Conservation (phyloP, 2,888 invertebrate species). For the Mallateleia sp. region DNA sequence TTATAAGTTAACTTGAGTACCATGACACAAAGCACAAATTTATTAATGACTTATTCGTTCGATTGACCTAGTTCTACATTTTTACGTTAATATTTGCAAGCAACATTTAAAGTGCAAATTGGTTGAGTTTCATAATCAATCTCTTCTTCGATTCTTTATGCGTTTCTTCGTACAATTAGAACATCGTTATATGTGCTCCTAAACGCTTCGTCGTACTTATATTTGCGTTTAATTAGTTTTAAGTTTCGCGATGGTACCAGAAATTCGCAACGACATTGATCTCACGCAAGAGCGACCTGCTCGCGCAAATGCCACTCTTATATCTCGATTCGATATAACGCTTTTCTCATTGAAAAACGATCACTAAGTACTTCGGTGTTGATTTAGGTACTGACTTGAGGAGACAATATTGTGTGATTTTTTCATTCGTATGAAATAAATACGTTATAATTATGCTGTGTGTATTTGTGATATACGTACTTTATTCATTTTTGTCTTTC, state of each 20-base stretch:
- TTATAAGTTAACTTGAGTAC: too few relatives aligned
- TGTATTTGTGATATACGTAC: constrained; percentile 56
- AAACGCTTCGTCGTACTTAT: constrained; percentile 84
- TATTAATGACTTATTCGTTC: constrained; percentile 44
- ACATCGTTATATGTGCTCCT: constrained; percentile 80
- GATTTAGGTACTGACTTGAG: constrained; percentile 1
- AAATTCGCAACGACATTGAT: constrained; percentile 83
- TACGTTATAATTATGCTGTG: constrained; percentile 45
- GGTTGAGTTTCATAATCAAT: constrained; percentile 5
- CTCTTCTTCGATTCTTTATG: constrained; percentile 6
- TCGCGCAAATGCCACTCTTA: constrained; percentile 70
- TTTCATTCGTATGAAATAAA: constrained; percentile 16
- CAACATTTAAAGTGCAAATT: too few relatives aligned
- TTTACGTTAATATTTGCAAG: too few relatives aligned
- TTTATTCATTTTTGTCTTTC: constrained; percentile 40
- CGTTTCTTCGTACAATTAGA: constrained; percentile 37
- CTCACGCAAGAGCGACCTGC: constrained; percentile 79
- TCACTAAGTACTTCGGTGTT: background rate
- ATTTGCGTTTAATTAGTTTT: constrained; percentile 83
- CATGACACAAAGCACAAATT: constrained; percentile 70
- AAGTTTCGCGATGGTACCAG: constrained; percentile 76
- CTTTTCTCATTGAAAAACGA: constrained; percentile 26
- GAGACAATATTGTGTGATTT: constrained; percentile 13
- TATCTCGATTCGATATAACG: constrained; percentile 1
- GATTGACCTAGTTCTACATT: background rate